Conservation (phyloP, 2,797 vertebrate species). For the Loriculus beryllinus region DNA sequence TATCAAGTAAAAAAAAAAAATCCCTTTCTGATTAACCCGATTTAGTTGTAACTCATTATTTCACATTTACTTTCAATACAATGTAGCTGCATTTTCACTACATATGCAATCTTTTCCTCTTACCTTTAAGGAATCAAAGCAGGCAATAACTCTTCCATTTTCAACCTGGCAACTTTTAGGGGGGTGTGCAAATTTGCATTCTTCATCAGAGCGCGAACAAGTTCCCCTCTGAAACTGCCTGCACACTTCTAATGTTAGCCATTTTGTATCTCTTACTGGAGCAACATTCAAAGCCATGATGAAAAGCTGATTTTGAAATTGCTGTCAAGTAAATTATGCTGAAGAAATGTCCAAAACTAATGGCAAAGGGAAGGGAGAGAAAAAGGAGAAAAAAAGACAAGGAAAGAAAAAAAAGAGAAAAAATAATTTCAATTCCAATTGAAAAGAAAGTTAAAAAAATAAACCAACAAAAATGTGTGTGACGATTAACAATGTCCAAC, state of each 20-base stretch:
- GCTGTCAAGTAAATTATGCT: slow-evolving; percentile 29
- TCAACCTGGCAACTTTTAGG: slow-evolving; percentile 99
- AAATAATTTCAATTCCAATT: slow-evolving; percentile 45
- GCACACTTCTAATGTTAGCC: slow-evolving; percentile 98
- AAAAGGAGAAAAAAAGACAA: not conserved
- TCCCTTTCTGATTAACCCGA: not conserved
- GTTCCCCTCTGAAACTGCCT: slow-evolving; percentile 98
- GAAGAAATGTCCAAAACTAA: slow-evolving; percentile 42
- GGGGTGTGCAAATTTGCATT: slow-evolving; percentile 99
- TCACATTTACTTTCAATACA: not conserved
- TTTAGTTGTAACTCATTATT: not conserved
- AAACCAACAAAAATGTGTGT: not conserved
- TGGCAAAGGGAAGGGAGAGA: not conserved
- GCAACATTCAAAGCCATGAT: slow-evolving; percentile 93
- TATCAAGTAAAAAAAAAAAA: not conserved
- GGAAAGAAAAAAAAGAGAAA: not conserved
- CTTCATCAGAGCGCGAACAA: slow-evolving; percentile 96
- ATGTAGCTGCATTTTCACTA: not conserved
- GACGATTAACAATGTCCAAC: slow-evolving; percentile 34
- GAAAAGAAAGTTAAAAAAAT: slow-evolving; percentile 4
- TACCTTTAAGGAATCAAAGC: slow-evolving; percentile 99
- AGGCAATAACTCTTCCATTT: slow-evolving; percentile 97
- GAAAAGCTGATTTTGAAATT: slow-evolving; percentile 41
- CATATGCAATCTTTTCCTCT: slow-evolving; percentile 49
- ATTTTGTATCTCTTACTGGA: slow-evolving; percentile 95